phyloP scores from a whole-genome alignment of 2,113 vertebrate genomes.

The Syngnathus typhle region DNA sequence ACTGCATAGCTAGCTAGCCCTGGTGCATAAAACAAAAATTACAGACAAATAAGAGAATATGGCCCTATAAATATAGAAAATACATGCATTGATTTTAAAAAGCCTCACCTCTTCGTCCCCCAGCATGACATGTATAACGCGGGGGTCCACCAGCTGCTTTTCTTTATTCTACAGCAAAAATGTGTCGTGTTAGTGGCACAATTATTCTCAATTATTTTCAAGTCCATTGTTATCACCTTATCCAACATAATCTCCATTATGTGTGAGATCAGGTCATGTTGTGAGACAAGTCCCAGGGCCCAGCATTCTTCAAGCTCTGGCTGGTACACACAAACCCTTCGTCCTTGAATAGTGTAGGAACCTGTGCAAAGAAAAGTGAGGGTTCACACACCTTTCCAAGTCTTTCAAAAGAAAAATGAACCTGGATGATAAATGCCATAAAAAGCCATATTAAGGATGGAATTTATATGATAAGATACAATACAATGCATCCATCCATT shows the following conservation, averaged over 20 bases:
- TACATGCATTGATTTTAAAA: neutral
- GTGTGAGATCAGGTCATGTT: slow-evolving; percentile 85
- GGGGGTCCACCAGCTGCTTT: slow-evolving; percentile 88
- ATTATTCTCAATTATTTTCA: neutral
- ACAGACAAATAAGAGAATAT: neutral
- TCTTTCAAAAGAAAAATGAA: neutral
- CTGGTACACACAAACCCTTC: slow-evolving; percentile 91
- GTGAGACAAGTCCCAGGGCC: slow-evolving; percentile 83
- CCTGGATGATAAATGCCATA: neutral
- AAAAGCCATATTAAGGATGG: neutral
- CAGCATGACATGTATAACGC: slow-evolving; percentile 89
- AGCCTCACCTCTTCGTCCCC: slow-evolving; percentile 64
- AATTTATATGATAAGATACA: neutral
- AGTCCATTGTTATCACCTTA: slow-evolving; percentile 71
- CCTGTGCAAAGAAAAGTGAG: slow-evolving; percentile 60
- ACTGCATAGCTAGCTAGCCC: no score
- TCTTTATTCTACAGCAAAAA: slow-evolving; percentile 75
- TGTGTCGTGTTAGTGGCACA: neutral
- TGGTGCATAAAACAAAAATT: no score
- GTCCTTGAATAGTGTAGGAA: slow-evolving; percentile 88
- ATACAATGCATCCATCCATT: neutral
- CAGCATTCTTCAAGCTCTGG: slow-evolving; percentile 89
- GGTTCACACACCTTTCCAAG: neutral
- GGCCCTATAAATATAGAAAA: neutral
- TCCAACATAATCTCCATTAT: slow-evolving; percentile 92